Conservation (phyloP, 2,797 vertebrate genomes). For the Gymnoscopelus microlampas region DNA sequence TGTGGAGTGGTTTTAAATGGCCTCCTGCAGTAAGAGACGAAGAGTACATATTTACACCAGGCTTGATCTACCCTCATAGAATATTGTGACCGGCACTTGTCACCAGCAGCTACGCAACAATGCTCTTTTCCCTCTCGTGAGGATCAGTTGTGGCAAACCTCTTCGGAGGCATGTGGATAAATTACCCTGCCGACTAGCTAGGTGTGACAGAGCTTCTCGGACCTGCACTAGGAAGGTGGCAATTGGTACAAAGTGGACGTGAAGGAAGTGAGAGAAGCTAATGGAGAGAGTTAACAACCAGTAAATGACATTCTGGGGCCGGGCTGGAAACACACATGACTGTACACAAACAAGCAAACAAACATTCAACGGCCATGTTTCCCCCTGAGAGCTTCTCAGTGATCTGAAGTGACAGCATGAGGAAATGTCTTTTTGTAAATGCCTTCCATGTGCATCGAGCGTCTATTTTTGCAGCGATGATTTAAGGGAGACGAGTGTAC, state of each 20-base stretch:
- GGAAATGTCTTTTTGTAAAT: slow-evolving; percentile 2
- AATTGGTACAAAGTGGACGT: slow-evolving; percentile 53
- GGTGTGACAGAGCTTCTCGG: slow-evolving; percentile 50
- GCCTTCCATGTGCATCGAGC: not conserved
- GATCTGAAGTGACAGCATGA: slow-evolving; percentile 49
- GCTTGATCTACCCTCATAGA: slow-evolving; percentile 21
- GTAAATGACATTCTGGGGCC: slow-evolving; percentile 55
- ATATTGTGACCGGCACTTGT: slow-evolving; percentile 32
- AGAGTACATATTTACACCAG: slow-evolving; percentile 43
- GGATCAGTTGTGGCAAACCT: not conserved
- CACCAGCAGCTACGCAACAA: slow-evolving; percentile 37
- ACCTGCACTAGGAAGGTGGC: slow-evolving; percentile 17
- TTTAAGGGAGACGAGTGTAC: not conserved
- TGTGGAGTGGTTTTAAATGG: slow-evolving; percentile 24
- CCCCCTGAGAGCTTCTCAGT: slow-evolving; percentile 49
- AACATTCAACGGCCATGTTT: slow-evolving; percentile 47
- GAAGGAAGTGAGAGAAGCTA: slow-evolving; percentile 39
- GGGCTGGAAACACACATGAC: slow-evolving; percentile 51
- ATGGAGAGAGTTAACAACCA: slow-evolving; percentile 66
- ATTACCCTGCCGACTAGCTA: slow-evolving; percentile 41
- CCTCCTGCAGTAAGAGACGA: slow-evolving; percentile 27
- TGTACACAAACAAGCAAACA: slow-evolving; percentile 52
- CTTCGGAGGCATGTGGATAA: slow-evolving; percentile 39
- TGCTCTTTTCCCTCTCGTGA: not conserved
- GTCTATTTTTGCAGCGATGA: too few species aligned